phyloP scores from a whole-genome alignment of 2,888 invertebrate species.

The Ypsolopha sequella region DNA sequence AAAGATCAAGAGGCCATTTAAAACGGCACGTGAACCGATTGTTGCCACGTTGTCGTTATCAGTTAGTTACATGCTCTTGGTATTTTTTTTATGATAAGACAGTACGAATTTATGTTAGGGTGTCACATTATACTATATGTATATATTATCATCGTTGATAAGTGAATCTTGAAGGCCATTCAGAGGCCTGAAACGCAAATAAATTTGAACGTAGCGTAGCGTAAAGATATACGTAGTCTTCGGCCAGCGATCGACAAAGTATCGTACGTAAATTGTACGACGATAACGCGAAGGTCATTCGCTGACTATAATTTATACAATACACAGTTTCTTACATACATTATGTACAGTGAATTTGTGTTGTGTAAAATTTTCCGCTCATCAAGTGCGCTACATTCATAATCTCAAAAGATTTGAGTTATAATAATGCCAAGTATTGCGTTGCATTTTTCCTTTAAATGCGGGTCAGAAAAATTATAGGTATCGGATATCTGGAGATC shows the following conservation, averaged over 20 bases:
- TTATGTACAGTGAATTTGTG: neutral
- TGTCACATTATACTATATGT: slow-evolving; percentile 58
- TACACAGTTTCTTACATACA: neutral
- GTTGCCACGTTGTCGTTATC: slow-evolving; percentile 48
- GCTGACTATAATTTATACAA: neutral
- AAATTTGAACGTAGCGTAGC: slow-evolving; percentile 11
- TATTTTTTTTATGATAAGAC: slow-evolving; percentile 51
- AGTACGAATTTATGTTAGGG: slow-evolving; percentile 65
- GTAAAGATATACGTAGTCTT: neutral
- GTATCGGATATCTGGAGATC: slow-evolving; percentile 14
- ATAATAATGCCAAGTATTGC: neutral
- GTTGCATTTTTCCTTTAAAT: neutral
- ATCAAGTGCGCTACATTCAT: neutral
- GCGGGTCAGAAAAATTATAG: slow-evolving; percentile 5
- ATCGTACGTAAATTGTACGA: slow-evolving; percentile 7
- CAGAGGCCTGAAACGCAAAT: slow-evolving; percentile 30
- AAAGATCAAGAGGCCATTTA: slow-evolving; percentile 32
- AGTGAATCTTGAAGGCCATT: slow-evolving; percentile 48
- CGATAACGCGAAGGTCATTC: slow-evolving; percentile 21
- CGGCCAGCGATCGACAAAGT: neutral
- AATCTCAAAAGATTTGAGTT: neutral
- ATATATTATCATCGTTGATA: slow-evolving; percentile 63
- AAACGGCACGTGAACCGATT: slow-evolving; percentile 31
- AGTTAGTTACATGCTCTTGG: slow-evolving; percentile 2
- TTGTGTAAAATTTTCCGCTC: neutral